Percentiles rank a stretch among this genome's conserved stretches.
Conservation (phyloP, 1,140 invertebrate species). For the Drosophila oshimai region DNA sequence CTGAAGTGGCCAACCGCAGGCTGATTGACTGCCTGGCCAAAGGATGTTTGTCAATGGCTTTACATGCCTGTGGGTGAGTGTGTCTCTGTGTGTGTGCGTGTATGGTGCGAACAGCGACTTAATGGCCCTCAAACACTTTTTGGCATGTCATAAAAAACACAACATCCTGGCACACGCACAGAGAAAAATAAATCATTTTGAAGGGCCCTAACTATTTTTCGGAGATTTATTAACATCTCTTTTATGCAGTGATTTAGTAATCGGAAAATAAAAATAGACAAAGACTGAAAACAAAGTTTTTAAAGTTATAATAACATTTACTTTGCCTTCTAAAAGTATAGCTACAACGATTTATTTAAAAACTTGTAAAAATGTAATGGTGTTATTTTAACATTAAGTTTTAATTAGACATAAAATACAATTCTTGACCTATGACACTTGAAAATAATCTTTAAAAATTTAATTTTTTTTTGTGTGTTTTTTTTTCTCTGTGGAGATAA, state of each 20-base stretch:
- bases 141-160: constrained; percentile 77
- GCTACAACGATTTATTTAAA: too few species aligned
- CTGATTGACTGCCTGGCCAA: constrained; percentile 32
- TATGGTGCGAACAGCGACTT: constrained; percentile 62
- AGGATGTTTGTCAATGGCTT: constrained; percentile 32
- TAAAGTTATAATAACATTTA: too few species aligned
- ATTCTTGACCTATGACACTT: too few species aligned
- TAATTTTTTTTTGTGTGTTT: not conserved
- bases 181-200: not conserved
- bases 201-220: not conserved
- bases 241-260: too few species aligned
- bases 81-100: constrained; percentile 39
- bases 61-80: constrained; percentile 23
- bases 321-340: too few species aligned
- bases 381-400: too few species aligned
- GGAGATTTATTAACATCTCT: not conserved
- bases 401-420: too few species aligned
- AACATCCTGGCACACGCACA: constrained; percentile 29
- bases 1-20: constrained; percentile 34
- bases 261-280: too few species aligned
- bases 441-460: not conserved
- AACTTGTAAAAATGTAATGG: too few species aligned
- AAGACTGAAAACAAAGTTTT: too few species aligned
- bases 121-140: constrained; percentile 79
- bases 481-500: constrained; percentile 12